Percentiles rank a stretch among this genome's conserved stretches.
These are phyloP conservation scores for Cheilosia variabilis DNA, from an alignment of 2,888 invertebrate genomes.

Conservation along the genomic window DNA sequence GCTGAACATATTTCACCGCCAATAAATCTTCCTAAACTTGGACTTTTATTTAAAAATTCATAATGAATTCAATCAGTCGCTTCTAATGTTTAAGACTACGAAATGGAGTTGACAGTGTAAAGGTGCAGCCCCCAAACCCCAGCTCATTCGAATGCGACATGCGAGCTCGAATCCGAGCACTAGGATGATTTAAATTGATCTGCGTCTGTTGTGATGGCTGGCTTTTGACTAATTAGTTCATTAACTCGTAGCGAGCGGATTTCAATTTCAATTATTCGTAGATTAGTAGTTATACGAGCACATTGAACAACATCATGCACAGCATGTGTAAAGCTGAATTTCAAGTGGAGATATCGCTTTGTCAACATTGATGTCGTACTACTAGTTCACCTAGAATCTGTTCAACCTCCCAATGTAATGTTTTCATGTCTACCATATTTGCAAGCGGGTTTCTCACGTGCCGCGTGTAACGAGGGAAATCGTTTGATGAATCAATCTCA, in stretches of 20 bases:
- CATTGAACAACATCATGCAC: constrained; percentile 45
- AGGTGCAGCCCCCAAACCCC: constrained; percentile 7
- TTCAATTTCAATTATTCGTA: constrained; percentile 13
- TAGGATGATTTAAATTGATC: constrained; percentile 52
- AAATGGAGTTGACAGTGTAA: background rate
- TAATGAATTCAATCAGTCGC: no score
- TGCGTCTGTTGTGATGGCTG: constrained; percentile 1
- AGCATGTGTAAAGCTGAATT: constrained; percentile 39
- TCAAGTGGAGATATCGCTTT: constrained; percentile 28
- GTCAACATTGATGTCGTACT: constrained; percentile 61
- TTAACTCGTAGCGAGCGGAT: constrained; percentile 37
- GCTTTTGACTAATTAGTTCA: constrained; percentile 53
- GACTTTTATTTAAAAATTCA: background rate
- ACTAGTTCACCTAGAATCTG: constrained; percentile 69
- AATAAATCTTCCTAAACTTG: background rate
- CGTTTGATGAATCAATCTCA: constrained; percentile 69
- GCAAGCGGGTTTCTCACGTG: constrained; percentile 54
- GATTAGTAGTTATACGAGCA: constrained; percentile 23
- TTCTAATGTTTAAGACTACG: no score
- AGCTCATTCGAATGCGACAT: constrained; percentile 49
- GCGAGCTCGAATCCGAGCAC: constrained; percentile 26
- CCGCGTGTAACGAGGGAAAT: constrained; percentile 34
- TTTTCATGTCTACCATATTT: constrained; percentile 46
- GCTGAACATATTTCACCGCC: background rate
- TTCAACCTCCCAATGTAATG: constrained; percentile 49